Evolutionary conservation across 2,797 vertebrate species (phyloP).

Genomic region (Ptychadena robeensis): DNA sequence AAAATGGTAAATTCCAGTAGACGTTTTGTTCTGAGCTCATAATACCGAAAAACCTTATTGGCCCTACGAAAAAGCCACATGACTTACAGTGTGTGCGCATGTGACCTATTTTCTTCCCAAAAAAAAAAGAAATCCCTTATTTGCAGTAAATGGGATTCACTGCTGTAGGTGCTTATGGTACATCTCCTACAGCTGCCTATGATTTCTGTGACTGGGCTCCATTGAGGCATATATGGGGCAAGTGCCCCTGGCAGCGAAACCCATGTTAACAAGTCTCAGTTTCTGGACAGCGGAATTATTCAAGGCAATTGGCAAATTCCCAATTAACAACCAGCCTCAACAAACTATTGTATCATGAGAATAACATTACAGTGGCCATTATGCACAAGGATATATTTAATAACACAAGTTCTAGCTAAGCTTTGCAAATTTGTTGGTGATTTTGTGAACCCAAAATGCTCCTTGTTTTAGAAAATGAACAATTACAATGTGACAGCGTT

Average conservation of each 20-base stretch:
- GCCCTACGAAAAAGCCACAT: conserved; percentile 80
- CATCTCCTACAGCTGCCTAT: conserved; percentile 53
- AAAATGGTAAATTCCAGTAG: conserved; percentile 68
- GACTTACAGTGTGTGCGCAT: conserved; percentile 75
- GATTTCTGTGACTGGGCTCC: conserved; percentile 53
- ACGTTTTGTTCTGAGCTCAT: conserved; percentile 69
- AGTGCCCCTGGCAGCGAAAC: conserved; percentile 44
- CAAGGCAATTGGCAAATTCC: conserved; percentile 14
- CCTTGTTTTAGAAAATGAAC: not conserved
- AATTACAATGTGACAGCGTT: not conserved
- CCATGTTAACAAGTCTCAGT: conserved; percentile 9
- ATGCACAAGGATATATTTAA: not conserved
- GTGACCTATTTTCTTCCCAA: conserved; percentile 78
- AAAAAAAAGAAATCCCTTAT: conserved; percentile 69
- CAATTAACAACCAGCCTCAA: not conserved
- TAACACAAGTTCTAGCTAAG: not conserved
- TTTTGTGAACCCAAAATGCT: not conserved
- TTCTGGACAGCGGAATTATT: conserved; percentile 14
- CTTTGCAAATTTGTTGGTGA: not conserved
- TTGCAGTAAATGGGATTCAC: conserved; percentile 71
- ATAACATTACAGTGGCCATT: not conserved
- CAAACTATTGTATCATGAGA: not conserved
- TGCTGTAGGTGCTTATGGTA: conserved; percentile 49
- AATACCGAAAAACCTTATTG: conserved; percentile 78
- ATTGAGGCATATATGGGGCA: conserved; percentile 59